These are phyloP conservation scores for Copidosoma floridanum DNA, from an alignment of 1,140 invertebrate genomes.

Conservation along the genomic window DNA sequence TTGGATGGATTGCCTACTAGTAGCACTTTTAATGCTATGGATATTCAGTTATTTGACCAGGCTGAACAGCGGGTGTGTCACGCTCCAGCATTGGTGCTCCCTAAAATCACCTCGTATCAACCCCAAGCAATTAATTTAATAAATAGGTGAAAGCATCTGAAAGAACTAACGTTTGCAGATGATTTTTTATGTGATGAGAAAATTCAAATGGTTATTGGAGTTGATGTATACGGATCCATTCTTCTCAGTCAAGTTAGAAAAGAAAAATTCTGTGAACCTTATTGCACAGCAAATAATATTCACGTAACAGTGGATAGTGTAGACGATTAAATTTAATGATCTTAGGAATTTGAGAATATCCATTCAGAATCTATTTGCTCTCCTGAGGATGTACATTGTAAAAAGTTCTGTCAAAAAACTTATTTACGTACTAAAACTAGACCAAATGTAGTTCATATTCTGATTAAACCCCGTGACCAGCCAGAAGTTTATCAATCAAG, in stretches of 20 bases:
- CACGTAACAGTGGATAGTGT: not conserved
- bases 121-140: not conserved
- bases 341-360: not conserved
- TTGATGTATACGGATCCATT: not conserved
- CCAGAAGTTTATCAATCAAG: not conserved
- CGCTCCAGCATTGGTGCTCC: not conserved
- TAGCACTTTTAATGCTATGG: not conserved
- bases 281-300: not conserved
- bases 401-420: no score
- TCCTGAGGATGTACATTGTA: no score
- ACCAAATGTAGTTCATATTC: not conserved
- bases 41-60: not conserved
- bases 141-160: not conserved
- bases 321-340: not conserved
- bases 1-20: not conserved
- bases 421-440: no score
- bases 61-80: not conserved
- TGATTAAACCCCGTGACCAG: not conserved
- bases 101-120: not conserved
- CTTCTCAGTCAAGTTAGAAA: not conserved
- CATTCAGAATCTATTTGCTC: not conserved
- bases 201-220: no score
- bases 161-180: not conserved
- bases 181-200: no score
- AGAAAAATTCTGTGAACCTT: not conserved